A percentile compares a stretch with the other conserved stretches of the same genome.
Evolutionary conservation across 2,797 vertebrate species (phyloP).

Genomic region (Sebastolobus altivelis): DNA sequence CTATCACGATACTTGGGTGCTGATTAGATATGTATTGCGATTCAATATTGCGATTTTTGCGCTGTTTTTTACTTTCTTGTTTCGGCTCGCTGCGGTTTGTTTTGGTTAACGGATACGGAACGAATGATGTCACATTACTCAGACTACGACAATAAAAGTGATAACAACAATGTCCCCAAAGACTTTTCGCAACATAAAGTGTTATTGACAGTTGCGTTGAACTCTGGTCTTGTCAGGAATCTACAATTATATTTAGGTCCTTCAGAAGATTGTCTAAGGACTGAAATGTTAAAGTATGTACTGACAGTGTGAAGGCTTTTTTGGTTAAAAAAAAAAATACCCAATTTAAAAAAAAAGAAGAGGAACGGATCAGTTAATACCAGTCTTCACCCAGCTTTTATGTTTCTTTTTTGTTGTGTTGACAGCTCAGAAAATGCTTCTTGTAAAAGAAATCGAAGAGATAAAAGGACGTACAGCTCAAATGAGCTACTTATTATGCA

Average conservation of each 20-base stretch:
- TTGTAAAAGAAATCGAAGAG: not conserved
- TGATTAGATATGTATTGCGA: too few species aligned
- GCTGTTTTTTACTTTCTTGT: too few species aligned
- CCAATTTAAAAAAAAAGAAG: not conserved
- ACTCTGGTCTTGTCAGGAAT: not conserved
- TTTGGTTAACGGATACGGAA: too few species aligned
- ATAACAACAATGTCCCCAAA: too few species aligned
- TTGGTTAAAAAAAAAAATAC: not conserved
- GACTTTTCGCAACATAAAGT: not conserved
- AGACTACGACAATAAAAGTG: too few species aligned
- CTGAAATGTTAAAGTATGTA: not conserved
- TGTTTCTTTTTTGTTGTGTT: slow-evolving; percentile 6
- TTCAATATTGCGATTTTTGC: too few species aligned
- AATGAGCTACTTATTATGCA: slow-evolving; percentile 20
- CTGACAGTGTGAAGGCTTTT: slow-evolving; percentile 7
- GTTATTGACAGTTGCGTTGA: not conserved
- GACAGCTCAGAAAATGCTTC: slow-evolving; percentile 30
- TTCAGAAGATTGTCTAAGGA: not conserved
- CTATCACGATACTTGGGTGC: too few species aligned
- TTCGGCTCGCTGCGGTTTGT: too few species aligned
- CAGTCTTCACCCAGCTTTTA: slow-evolving; percentile 23
- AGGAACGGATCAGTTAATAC: slow-evolving; percentile 14
- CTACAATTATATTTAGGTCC: not conserved
- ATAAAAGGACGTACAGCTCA: slow-evolving; percentile 4
- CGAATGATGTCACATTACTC: too few species aligned